These are phyloP conservation scores for Pipistrellus nathusii DNA, from an alignment of 2,797 vertebrate species.

Conservation along the genomic window DNA sequence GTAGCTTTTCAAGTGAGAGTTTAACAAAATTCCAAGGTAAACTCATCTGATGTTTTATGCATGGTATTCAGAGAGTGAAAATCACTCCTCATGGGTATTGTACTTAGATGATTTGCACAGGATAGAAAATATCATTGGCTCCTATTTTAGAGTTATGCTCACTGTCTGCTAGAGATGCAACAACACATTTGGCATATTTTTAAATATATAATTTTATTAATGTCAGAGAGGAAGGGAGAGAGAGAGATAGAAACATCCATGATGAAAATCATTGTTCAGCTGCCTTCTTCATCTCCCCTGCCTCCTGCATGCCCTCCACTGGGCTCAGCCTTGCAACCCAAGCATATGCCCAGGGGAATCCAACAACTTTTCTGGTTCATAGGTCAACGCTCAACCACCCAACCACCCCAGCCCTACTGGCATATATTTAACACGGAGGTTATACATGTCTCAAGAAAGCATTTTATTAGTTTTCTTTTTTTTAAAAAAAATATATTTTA, in stretches of 20 bases:
- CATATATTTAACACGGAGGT: not conserved
- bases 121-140: not conserved
- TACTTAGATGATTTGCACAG: slow-evolving; percentile 9
- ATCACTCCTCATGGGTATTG: not conserved
- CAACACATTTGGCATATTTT: not conserved
- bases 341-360: too few species aligned
- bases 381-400: too few species aligned
- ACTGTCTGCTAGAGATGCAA: not conserved
- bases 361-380: too few species aligned
- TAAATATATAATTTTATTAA: too few species aligned
- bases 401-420: not conserved
- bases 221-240: too few species aligned
- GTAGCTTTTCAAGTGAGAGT: slow-evolving; percentile 16
- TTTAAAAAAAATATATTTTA: not conserved
- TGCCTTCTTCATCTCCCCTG: too few species aligned
- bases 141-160: not conserved
- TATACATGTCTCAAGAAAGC: not conserved
- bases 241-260: too few species aligned
- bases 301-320: too few species aligned
- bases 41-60: not conserved
- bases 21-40: slow-evolving; percentile 38
- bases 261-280: too few species aligned
- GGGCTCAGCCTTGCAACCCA: too few species aligned
- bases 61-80: slow-evolving; percentile 49
- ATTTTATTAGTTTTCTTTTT: not conserved